These are phyloP conservation scores for Apantesis nais DNA, from an alignment of 2,888 invertebrate genomes.

Conservation along the genomic window DNA sequence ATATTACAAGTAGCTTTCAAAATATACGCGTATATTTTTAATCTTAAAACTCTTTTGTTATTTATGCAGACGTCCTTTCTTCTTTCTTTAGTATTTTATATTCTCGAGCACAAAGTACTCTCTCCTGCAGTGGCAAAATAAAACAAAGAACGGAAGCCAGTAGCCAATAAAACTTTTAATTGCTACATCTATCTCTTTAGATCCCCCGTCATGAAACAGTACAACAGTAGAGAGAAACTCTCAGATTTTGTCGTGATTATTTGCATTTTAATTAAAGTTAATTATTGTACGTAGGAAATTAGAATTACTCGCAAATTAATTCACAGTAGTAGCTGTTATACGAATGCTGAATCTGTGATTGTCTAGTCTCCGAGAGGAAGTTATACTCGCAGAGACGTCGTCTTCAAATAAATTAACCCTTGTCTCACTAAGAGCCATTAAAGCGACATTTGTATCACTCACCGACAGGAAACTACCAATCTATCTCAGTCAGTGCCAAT, in stretches of 20 bases:
- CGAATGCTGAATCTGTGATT: constrained; percentile 44
- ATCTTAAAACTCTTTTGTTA: background rate
- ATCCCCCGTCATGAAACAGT: constrained; percentile 12
- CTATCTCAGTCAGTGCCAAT: constrained; percentile 67
- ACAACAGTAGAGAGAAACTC: constrained; percentile 12
- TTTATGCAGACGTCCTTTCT: background rate
- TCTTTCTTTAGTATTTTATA: background rate
- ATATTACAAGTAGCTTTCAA: background rate
- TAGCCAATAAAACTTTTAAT: constrained; percentile 24
- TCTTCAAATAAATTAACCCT: constrained; percentile 72
- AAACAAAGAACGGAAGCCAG: constrained; percentile 4
- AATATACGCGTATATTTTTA: background rate
- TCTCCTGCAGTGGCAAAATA: background rate
- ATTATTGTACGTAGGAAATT: constrained; percentile 21
- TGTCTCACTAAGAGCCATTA: constrained; percentile 67
- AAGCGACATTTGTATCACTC: constrained; percentile 71
- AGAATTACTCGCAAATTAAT: constrained; percentile 32
- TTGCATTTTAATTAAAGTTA: constrained; percentile 23
- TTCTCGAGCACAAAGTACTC: background rate
- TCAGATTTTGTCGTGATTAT: constrained; percentile 18
- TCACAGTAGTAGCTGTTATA: constrained; percentile 28
- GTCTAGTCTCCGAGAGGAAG: constrained; percentile 49
- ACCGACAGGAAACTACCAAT: constrained; percentile 75
- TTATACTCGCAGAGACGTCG: constrained; percentile 53
- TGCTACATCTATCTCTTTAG: constrained; percentile 16